Evolutionary conservation across 2,113 vertebrate genomes (phyloP), one percentile per base, ranked within the genome.

Genomic region (Lota lota): DNA sequence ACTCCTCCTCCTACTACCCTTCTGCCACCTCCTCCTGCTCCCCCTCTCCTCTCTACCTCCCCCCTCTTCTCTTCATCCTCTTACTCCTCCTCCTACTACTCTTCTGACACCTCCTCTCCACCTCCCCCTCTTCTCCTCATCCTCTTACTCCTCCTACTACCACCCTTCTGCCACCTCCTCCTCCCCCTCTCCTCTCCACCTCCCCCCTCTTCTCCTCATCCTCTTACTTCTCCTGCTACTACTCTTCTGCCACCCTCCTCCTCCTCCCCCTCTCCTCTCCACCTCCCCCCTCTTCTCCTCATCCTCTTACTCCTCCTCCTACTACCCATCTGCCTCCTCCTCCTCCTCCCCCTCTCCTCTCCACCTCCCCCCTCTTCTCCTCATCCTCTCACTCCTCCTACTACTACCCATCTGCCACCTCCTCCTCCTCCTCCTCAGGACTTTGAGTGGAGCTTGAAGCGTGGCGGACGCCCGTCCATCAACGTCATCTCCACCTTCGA

Each of bases 401-500:
- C 28, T 16, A 12, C 21, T 22, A 12, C 28, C 22, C 11, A 7
- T 61, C n/a, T n/a, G n/a, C 28, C 28, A 0, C 28, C 61, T 63
- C 28, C 10, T 11, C 18, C 61, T 36, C 17, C 72, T 62, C 36
- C 6, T 20, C 24, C 24, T 47, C 93, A 97, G 86, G 96, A 97
- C 70, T 99, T 99, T 62, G 97, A 98, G 4, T 99, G 96, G 96
- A 85, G 79, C 70, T 91, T 93, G n/a, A 68, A 76, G n/a, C 51
- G 60, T 3, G 79, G 67, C 28, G 33, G 0, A 2, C 33, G 20
- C 0, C 0, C 28, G 20, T 79, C 72, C 0, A 22, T 92, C 19
- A 85, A 91, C 63, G 88, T 98, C 2, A 92, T 97, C 78, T 98
- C 96, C 81, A 95, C 95, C 47, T 95, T 95, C 73, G 97, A 99